Evolutionary conservation across 30 jellyfish, hydroid and myxozoan species (phyloP), one percentile per base, ranked within the genome.

Genomic region (Rhopilema esculentum): DNA sequence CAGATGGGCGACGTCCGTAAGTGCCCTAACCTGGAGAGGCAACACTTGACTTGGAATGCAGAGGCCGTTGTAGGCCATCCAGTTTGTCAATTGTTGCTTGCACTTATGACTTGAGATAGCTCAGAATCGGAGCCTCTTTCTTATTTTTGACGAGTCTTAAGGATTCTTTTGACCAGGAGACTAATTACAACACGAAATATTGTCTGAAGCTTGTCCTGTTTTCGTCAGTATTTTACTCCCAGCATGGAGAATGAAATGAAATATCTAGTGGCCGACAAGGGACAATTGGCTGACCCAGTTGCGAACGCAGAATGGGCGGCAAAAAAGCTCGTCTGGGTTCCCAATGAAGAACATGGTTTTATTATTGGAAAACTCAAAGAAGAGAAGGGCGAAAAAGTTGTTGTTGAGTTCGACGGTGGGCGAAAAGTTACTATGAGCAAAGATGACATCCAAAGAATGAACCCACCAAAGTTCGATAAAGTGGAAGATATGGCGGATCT

Each of bases 401-500:
- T 84, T 77, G 86, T 89, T 62, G 98, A 91, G 89, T 49, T 96
- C 19, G 99, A 96, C 20, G 97, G 98, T 23, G 99, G 99, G 32
- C 93, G 89, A 67, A 85, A 83, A 51, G 97, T 78, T 27, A 85
- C 97, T 24, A 85, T 87, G 91, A 96, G 93, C 87, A 89, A 89
- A 62, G 99, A 96, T 89, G 99, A 96, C 71, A 86, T 96, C 86
- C 99, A 96, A 69, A 71, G 98, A 21, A 97, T 97, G 99, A 97
- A 97, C 84, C 99, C 99, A 27, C 99, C 99, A 69, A 97, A 97
- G 52, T 97, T 93, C 76, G 97, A 88, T 62, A 92, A 92, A 71
- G 99, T 88, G n/a, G 99, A 93, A 78, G 99, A 97, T 73, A 97
- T 97, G 99, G 98, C 99, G 22, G 98, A 92, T 66, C 80, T 97